Evolutionary conservation across 2,888 invertebrate genomes (phyloP), one percentile per base, ranked within the genome.

Genomic region (Bursaphelenchus okinawaensis): DNA sequence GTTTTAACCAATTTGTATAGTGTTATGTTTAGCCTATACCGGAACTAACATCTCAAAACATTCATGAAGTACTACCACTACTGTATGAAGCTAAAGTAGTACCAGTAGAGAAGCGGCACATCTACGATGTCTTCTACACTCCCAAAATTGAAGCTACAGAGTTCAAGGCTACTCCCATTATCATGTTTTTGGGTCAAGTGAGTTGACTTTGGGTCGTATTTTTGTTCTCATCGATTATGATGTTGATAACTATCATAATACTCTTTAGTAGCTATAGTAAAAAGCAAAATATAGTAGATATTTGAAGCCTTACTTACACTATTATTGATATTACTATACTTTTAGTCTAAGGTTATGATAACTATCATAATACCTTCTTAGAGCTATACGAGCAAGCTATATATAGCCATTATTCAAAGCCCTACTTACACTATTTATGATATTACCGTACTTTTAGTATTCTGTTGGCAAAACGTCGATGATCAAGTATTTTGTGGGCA

Each of bases 391-490:
- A n/a, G n/a, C n/a, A n/a, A n/a, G n/a, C n/a, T n/a, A n/a, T n/a
- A n/a, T n/a, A n/a, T n/a, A n/a, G n/a, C n/a, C n/a, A n/a, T n/a
- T n/a, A n/a, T n/a, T n/a, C n/a, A n/a, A n/a, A n/a, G n/a, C n/a
- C n/a, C n/a, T n/a, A n/a, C n/a, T n/a, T n/a, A n/a, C n/a, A n/a
- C n/a, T n/a, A n/a, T n/a, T n/a, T n/a, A n/a, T n/a, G n/a, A n/a
- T n/a, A n/a, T n/a, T n/a, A n/a, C n/a, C n/a, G n/a, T n/a, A 29
- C 4, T 16, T 54, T 52, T 60, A 81, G 60, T 82, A 82, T 64
- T 82, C 81, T 3, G 81, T 82, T 19, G 82, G 82, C 24, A 82
- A 82, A 66, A 82, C 82, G 7, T 79, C 82, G 7, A 77, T 83
- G 61, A 82, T 82, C 55, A 68, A 72, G 50, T 73, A 73, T 57